Evolutionary conservation across 2,888 invertebrate species (phyloP).

Genomic region (Pinctada fucata): DNA sequence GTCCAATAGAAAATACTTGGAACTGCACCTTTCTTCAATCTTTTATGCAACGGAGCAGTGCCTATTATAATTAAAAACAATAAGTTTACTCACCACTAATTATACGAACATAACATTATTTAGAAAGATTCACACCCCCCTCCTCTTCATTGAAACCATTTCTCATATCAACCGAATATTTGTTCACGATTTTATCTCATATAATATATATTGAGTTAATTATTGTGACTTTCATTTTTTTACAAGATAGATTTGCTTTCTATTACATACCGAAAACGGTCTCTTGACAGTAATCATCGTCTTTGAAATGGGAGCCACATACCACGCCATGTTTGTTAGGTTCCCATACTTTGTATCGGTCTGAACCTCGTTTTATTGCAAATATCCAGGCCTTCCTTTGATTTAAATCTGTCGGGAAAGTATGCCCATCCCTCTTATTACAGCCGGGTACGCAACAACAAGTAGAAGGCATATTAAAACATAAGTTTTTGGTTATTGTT

Average conservation of each 20-base stretch:
- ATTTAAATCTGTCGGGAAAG: background rate
- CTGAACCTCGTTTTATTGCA: background rate
- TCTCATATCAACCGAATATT: too few relatives aligned
- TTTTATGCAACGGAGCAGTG: too few relatives aligned
- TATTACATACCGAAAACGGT: conserved; percentile 11
- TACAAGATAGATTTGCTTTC: background rate
- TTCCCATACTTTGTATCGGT: background rate
- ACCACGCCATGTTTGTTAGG: conserved; percentile 19
- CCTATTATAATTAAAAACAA: too few relatives aligned
- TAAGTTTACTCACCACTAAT: too few relatives aligned
- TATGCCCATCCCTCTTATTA: conserved; percentile 8
- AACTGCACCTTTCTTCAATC: too few relatives aligned
- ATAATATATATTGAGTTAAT: background rate
- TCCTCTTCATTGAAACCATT: too few relatives aligned
- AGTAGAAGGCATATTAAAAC: background rate
- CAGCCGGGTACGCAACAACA: conserved; percentile 15
- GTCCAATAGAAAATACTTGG: too few relatives aligned
- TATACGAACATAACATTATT: too few relatives aligned
- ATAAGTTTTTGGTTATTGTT: too few relatives aligned
- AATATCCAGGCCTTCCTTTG: background rate
- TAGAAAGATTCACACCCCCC: too few relatives aligned
- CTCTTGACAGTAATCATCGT: conserved; percentile 13
- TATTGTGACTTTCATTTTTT: background rate
- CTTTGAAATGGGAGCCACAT: conserved; percentile 26
- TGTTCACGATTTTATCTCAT: background rate